Evolutionary conservation across 2,888 invertebrate species (phyloP), one percentile per base, ranked within the genome.

Genomic region (Chymomyza amoena): DNA sequence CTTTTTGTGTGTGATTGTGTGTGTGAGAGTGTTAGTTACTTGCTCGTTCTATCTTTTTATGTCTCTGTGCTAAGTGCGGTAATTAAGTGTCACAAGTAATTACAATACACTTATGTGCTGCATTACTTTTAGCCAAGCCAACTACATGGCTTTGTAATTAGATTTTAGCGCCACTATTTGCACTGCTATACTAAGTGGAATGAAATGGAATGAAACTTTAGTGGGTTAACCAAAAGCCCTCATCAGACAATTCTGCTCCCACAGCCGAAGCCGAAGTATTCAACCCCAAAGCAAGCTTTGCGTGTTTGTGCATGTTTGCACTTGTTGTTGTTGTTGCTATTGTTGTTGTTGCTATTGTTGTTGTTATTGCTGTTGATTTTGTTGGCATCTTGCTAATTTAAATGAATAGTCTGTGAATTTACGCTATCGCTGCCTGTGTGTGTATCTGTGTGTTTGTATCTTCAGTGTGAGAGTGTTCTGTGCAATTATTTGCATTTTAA

Each of bases 41-140:
- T 39, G 10, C 28, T 15, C 63, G 32, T 54, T 66, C 16, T 66
- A 62, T 25, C 10, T 45, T 7, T 45, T 57, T 72, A 66, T 66
- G 61, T 51, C 36, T 54, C 56, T 72, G 57, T 66, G 68, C 76
- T 75, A 76, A 87, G 75, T 84, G 79, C 72, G 74, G 79, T 87
- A 87, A 85, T 87, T 87, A 87, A 85, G 88, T 87, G 87, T 88
- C 87, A 87, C 87, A 77, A 85, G 79, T 85, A 86, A 87, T 86
- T 86, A 88, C 86, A 86, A 85, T 88, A 84, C 84, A 84, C 88
- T 84, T 87, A 85, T 83, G 86, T 79, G 80, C 61, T 66, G 75
- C 77, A 77, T 78, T 75, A 60, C 60, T 36, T 28, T 60, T 28
- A 36, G 60, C 36, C 60, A 16, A 56, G 52, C 57, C 25, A 57